Conservation (phyloP, 2,888 invertebrate genomes). For the Amphiduros pacificus region DNA sequence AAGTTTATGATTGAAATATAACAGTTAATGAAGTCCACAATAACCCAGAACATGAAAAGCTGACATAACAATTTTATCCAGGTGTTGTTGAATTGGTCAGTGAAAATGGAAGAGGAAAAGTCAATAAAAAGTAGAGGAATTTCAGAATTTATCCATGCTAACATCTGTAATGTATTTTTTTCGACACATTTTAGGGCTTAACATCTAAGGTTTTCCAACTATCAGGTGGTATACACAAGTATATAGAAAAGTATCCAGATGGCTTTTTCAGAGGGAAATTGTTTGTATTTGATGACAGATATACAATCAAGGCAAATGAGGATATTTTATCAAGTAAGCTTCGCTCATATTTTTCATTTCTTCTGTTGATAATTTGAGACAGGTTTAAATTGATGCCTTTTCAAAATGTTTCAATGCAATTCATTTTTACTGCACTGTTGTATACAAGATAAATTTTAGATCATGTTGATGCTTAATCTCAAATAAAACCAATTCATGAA, state of each 20-base stretch:
- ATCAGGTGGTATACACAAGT: slow-evolving; percentile 28
- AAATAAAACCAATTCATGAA: neutral
- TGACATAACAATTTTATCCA: too few species aligned
- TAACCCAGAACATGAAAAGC: too few species aligned
- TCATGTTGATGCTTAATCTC: neutral
- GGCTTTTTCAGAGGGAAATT: slow-evolving; percentile 28
- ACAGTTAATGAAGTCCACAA: too few species aligned
- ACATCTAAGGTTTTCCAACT: slow-evolving; percentile 21
- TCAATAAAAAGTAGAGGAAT: too few species aligned
- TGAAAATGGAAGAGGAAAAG: too few species aligned
- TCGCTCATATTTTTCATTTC: too few species aligned
- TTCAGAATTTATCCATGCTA: too few species aligned
- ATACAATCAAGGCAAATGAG: slow-evolving; percentile 22
- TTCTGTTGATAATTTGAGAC: neutral
- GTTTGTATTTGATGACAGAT: slow-evolving; percentile 28
- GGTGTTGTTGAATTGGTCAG: too few species aligned
- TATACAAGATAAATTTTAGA: neutral
- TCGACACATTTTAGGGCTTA: slow-evolving; percentile 12
- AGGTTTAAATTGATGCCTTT: neutral
- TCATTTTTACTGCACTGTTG: neutral
- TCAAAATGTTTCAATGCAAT: neutral
- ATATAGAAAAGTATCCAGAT: slow-evolving; percentile 26
- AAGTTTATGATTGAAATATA: too few species aligned
- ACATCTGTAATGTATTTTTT: neutral
- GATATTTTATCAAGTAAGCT: slow-evolving; percentile 21